Conservation (phyloP, 2,888 invertebrate species). For the Chorisops tibialis region DNA sequence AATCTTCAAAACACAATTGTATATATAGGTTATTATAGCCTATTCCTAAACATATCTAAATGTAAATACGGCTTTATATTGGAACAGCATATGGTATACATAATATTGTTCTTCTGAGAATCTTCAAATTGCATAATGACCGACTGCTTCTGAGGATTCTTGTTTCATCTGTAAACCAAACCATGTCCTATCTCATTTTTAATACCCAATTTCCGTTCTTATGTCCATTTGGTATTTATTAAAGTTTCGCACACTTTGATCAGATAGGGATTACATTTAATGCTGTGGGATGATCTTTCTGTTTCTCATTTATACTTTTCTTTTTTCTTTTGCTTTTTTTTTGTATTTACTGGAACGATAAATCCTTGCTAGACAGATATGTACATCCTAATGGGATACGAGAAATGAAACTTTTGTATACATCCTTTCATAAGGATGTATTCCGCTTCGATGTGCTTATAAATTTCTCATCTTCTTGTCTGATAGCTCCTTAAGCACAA, state of each 20-base stretch:
- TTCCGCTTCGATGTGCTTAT: constrained; percentile 18
- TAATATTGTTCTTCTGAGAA: too few relatives aligned
- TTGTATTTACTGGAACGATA: constrained; percentile 12
- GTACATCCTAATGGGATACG: neutral
- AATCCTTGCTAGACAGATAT: constrained; percentile 11
- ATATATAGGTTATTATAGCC: too few relatives aligned
- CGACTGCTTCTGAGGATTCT: neutral
- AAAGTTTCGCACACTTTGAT: constrained; percentile 21
- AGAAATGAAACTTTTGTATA: neutral
- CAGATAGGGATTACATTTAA: constrained; percentile 19
- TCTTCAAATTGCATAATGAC: too few relatives aligned
- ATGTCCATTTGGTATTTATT: constrained; percentile 21
- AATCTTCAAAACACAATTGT: too few relatives aligned
- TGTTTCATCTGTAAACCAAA: constrained; percentile 20
- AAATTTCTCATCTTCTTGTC: constrained; percentile 2
- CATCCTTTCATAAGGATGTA: constrained; percentile 13
- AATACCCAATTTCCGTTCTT: constrained; percentile 6
- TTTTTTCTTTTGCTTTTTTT: too few relatives aligned
- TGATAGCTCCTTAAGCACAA: neutral
- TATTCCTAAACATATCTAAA: too few relatives aligned
- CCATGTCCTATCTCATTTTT: constrained; percentile 15
- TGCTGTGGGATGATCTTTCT: constrained; percentile 20
- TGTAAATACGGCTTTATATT: too few relatives aligned
- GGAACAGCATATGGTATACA: too few relatives aligned
- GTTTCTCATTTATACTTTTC: constrained; percentile 16